A percentile compares a stretch with the other conserved stretches of the same genome.
These are phyloP conservation scores for Drosophila emarginata DNA, from an alignment of 2,888 invertebrate species.

Conservation along the genomic window DNA sequence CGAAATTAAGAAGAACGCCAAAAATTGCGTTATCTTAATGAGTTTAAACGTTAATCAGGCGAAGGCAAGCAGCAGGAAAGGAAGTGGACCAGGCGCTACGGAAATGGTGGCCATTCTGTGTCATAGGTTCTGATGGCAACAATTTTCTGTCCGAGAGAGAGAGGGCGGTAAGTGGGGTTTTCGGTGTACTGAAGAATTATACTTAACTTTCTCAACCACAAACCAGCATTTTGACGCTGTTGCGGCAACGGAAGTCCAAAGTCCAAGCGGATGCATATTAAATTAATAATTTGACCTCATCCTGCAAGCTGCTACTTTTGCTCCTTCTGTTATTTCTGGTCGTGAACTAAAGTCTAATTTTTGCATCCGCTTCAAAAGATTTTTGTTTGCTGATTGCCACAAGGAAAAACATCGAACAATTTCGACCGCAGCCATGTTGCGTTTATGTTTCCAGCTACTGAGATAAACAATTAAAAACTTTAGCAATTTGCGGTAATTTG, in stretches of 20 bases:
- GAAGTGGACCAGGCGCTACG: constrained; percentile 39
- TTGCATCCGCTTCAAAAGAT: constrained; percentile 68
- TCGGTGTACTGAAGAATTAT: constrained; percentile 17
- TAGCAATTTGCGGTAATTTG: constrained; percentile 75
- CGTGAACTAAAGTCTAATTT: constrained; percentile 40
- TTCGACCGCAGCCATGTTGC: constrained; percentile 60
- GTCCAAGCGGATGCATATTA: constrained; percentile 76
- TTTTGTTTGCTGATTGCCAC: constrained; percentile 72
- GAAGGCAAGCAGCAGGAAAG: constrained; percentile 20
- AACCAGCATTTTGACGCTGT: constrained; percentile 42
- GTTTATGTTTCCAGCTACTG: constrained; percentile 64
- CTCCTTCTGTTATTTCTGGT: constrained; percentile 11
- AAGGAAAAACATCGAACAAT: constrained; percentile 60
- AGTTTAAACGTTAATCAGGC: constrained; percentile 78
- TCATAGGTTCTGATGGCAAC: constrained; percentile 39
- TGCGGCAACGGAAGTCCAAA: constrained; percentile 60
- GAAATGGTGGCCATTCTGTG: constrained; percentile 66
- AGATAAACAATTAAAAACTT: constrained; percentile 80
- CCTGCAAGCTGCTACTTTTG: constrained; percentile 36
- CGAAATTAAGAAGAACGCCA: constrained; percentile 70
- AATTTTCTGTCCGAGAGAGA: not conserved
- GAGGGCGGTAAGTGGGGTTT: constrained; percentile 9
- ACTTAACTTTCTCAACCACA: constrained; percentile 52
- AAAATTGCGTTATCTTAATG: constrained; percentile 81
- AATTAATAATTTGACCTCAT: constrained; percentile 77